Evolutionary conservation across 2,113 vertebrate species (phyloP), one percentile per base, ranked within the genome.

Genomic region (Riparia riparia): DNA sequence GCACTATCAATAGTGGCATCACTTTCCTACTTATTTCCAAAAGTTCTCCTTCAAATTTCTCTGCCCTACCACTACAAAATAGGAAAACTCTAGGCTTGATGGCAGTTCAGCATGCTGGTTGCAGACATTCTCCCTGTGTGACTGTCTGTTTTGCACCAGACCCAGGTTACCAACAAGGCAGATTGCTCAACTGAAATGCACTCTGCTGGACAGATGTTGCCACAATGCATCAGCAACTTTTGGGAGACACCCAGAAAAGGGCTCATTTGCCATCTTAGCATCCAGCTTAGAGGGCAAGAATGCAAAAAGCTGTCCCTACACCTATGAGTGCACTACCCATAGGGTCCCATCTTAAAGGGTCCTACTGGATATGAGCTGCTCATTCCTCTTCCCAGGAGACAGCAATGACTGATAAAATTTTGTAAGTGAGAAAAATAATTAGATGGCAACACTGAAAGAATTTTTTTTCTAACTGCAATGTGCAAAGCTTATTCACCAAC

Each of bases 401-500:
- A 82, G n/a, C 17, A 72, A 54, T 14, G 32, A 80, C 47, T 44
- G 53, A 14, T 56, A 61, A 1, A 1, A 45, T 92, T 74, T 64
- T 37, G 10, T 65, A 78, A 34, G 12, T 1, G 2, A 84, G 49
- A 72, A 86, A 41, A 49, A 54, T 16, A 91, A 85, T 42, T 79
- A 53, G 54, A 72, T 42, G 7, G 49, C 28, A 82, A 31, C 17
- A 42, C 28, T 60, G 56, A 89, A 86, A 64, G 37, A 31, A 69
- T 24, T 63, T 58, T 93, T 93, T 76, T 92, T 90, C 64, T 44
- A 84, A 64, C 24, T 51, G 64, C 21, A 41, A 3, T 63, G 11
- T 74, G 31, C 47, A 32, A 41, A 64, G 56, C 17, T 92, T 92
- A 72, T 87, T 65, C 76, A 90, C 82, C 82, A 95, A 45, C 79